Evolutionary conservation across 2,113 vertebrate genomes (phyloP), one percentile per base, ranked within the genome.

Genomic region (Nothocercus julius): DNA sequence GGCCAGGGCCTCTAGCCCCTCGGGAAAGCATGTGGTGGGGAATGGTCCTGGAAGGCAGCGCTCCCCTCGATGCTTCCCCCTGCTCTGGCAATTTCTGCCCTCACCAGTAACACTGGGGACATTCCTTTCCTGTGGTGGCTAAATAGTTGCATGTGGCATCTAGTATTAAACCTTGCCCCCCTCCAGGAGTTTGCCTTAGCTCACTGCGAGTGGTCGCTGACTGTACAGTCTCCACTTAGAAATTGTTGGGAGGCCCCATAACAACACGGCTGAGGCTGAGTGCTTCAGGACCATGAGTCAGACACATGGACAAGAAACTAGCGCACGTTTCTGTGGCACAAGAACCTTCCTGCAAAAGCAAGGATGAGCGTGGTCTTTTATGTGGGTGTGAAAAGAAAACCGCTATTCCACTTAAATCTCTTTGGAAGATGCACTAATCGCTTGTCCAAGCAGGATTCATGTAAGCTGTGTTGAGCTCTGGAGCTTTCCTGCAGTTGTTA

Each of bases 21-120:
- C 14, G 14, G 15, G 27, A 15, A 28, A 54, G 53, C 27, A 8
- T 28, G 13, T 54, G 53, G 53, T 54, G 53, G 8, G 27, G 53
- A 54, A 54, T 8, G 25, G 53, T 54, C 25, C 25, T 7, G 14
- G 53, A 28, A 28, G 53, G 27, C 53, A 28, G 27, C 13, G 25
- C 28, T 53, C 53, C 53, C 27, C 25, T 15, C 7, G 13, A 8
- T 7, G 13, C 27, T 28, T 28, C 27, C 2, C 0, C 51, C 40
- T 18, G 30, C n/a, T 83, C 49, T 83, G 25, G 17, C 66, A 22
- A 42, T 62, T 16, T 78, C 21, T 56, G 72, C 40, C 4, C 4
- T 59, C 54, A 32, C 19, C 22, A 62, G 36, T 7, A 69, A 4
- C 19, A 13, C 27, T 0, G 12, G 49, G 38, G 36, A n/a, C 24